Percentiles rank a stretch among this genome's conserved stretches.
phyloP scores from a whole-genome alignment of 2,888 invertebrate genomes.

The Steinernema scapterisci region DNA sequence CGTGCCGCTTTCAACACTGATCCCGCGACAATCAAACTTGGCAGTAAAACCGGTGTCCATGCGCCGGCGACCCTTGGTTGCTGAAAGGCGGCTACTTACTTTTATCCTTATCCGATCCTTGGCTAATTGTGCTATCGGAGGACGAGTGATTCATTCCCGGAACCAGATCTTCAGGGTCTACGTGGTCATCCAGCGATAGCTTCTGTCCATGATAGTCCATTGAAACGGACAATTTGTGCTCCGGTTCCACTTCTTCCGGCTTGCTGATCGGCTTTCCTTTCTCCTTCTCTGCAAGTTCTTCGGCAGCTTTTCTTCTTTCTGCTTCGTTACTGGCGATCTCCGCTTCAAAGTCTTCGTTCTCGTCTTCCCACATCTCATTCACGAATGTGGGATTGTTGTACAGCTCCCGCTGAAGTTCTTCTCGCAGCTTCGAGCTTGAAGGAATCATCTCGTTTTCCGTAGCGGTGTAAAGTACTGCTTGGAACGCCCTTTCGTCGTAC shows the following conservation, averaged over 20 bases:
- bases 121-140: background rate
- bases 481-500: conserved; percentile 40
- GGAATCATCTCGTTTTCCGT: background rate
- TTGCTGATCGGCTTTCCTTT: background rate
- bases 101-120: background rate
- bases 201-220: conserved; percentile 8
- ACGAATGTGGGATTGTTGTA: background rate
- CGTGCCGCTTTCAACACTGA: too few relatives aligned
- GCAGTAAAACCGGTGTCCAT: too few relatives aligned
- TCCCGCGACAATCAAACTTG: too few relatives aligned
- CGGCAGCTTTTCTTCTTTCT: background rate
- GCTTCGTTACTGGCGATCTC: background rate
- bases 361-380: background rate
- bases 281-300: background rate
- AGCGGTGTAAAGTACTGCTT: conserved; percentile 35
- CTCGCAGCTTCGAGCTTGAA: background rate
- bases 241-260: background rate
- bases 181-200: background rate
- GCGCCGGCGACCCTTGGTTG: too few relatives aligned
- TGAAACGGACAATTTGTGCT: background rate
- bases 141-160: background rate
- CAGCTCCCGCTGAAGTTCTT: background rate
- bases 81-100: too few relatives aligned
- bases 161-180: background rate
- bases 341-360: background rate